Evolutionary conservation across 2,888 invertebrate species (phyloP), one percentile per base, ranked within the genome.

Genomic region (Adelphocoris suturalis): DNA sequence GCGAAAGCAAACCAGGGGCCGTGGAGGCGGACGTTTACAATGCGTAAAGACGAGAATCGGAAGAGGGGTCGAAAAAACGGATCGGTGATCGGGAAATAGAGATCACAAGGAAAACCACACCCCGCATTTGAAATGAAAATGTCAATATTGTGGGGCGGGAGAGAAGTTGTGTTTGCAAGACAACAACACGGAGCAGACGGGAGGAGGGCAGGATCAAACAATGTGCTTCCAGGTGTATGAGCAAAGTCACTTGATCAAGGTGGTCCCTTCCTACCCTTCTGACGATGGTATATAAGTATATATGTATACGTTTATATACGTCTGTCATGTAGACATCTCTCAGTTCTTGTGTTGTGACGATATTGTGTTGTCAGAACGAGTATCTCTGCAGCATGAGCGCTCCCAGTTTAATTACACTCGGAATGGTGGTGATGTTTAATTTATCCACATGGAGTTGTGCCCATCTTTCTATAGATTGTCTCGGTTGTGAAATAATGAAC

Each of bases 201-300:
- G n/a, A 82, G 82, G 82, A 48, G 82, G 82, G 55, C 9, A 48
- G 82, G 82, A 82, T 82, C 82, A 82, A 82, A 82, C 82, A 48
- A 82, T 82, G 55, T 82, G 48, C 52, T 82, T 82, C 82, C 82
- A 82, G 82, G 82, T 82, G 82, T 19, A 82, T 19, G 82, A 52
- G 82, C 55, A 82, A 55, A 82, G 82, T 82, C 82, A 27, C 23
- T 82, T 82, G 23, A 82, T 82, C 78, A 46, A 78, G 46, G 78
- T 37, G 78, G 78, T 19, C 78, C 78, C 68, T 68, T 68, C 23
- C 68, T 68, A 68, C 68, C 68, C 68, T 68, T 68, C 27, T 11
- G 0, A 37, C 37, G 37, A 37, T 37, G 37, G 37, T 37, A 37
- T 37, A 37, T 37, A 37, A 37, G 37, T 37, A 37, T 37, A 61